Evolutionary conservation across 2,113 vertebrate genomes (phyloP).

Genomic region (Poecile atricapillus): DNA sequence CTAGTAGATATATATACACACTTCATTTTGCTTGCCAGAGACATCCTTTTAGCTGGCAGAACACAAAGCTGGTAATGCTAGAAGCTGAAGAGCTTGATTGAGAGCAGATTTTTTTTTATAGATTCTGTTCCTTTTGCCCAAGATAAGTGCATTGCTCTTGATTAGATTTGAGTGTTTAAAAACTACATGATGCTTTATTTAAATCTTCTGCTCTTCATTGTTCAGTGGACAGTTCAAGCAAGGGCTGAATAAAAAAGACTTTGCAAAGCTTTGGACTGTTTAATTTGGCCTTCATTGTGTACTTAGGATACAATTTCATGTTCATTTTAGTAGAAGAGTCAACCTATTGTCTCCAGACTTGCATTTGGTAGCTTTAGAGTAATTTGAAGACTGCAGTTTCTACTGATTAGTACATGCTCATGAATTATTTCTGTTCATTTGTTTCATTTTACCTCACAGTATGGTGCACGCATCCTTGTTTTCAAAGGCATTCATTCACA

Average conservation of each 20-base stretch:
- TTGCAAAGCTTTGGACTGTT: not conserved
- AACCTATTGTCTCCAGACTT: slow-evolving; percentile 36
- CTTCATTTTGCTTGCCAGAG: not conserved
- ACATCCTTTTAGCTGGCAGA: not conserved
- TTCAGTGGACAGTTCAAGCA: not conserved
- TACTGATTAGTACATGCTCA: slow-evolving; percentile 81
- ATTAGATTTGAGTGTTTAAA: not conserved
- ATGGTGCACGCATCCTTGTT: slow-evolving; percentile 5
- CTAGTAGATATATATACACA: not conserved
- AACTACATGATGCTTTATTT: not conserved
- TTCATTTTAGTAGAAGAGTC: slow-evolving; percentile 19
- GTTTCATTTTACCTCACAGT: slow-evolving; percentile 63
- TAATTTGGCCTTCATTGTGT: slow-evolving; percentile 34
- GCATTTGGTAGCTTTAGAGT: not conserved
- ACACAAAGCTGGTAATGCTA: not conserved
- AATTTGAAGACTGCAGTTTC: slow-evolving; percentile 36
- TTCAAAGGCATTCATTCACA: slow-evolving; percentile 28
- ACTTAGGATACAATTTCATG: slow-evolving; percentile 17
- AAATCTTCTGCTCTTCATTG: not conserved
- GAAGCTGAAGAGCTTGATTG: slow-evolving; percentile 12
- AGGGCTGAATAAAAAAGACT: not conserved
- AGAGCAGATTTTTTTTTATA: not conserved
- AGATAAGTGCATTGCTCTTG: not conserved
- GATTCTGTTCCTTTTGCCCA: not conserved
- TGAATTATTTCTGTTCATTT: slow-evolving; percentile 83